Base-by-base conservation (phyloP, 2,888 invertebrate genomes). In the Tipula helvola region DNA sequence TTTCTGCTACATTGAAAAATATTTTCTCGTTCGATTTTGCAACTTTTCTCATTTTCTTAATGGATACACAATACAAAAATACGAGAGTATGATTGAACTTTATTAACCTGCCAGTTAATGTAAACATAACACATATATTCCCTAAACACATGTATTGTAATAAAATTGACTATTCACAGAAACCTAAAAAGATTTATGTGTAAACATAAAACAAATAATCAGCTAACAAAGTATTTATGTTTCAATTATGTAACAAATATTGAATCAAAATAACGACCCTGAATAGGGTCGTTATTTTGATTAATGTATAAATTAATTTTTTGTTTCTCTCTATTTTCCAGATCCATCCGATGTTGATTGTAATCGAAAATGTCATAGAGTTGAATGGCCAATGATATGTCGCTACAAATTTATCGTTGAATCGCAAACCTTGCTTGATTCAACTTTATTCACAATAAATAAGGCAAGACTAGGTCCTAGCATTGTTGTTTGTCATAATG, bases 401-500 rank as follows among this genome's bases (percentile, higher is more conserved):
- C 39, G 85, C 1, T 42, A 42, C 5, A 85, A 85, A 85, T 85
- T 85, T 10, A 42, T 42, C 10, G 5, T 85, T 44, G 85, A 85
- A 85, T 86, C 42, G 3, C 85, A 44, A 12, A 86, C 36, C 36
- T 7, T 18, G 47, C 18, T 44, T 2, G 36, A 86, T 57, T 36
- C 57, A 57, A 57, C n/a, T 1, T 16, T n/a, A 39, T 52, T 52
- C 13, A 42, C 42, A 36, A 86, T 92, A 93, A 83, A 83, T 47
- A 18, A 83, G 12, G 91, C 89, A 89, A 90, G 96, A 28, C 96
- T 96, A 0, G 93, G 93, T 4, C 94, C 94, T 1, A 90, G 93
- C 0, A 92, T 94, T 4, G 93, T 95, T 91, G 95, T 95, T 16
- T 95, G 95, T 89, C 93, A 95, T 89, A 95, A 95, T 89, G 96